Evolutionary conservation across 2,888 invertebrate genomes (phyloP).

Genomic region (Trichogramma evanescens): DNA sequence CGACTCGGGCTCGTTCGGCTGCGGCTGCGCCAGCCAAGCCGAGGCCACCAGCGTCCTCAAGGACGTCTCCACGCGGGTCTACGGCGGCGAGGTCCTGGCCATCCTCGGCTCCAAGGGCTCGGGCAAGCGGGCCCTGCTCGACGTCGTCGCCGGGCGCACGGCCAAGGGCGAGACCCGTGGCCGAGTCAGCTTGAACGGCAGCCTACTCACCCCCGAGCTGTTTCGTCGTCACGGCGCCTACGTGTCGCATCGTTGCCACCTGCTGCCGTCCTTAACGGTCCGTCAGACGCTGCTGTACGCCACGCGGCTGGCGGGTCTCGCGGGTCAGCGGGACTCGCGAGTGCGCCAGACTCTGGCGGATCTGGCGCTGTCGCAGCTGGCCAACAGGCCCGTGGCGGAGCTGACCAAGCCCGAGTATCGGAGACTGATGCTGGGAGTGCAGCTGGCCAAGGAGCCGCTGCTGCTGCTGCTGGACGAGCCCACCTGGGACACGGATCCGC

Average conservation of each 20-base stretch:
- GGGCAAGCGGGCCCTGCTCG: conserved; percentile 88
- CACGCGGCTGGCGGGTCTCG: conserved; percentile 50
- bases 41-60: conserved; percentile 67
- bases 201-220: conserved; percentile 70
- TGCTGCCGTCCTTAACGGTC: conserved; percentile 80
- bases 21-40: conserved; percentile 36
- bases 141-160: conserved; percentile 80
- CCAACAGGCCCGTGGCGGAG: conserved; percentile 74
- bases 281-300: conserved; percentile 78
- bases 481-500: conserved; percentile 87
- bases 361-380: conserved; percentile 85
- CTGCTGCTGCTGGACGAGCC: conserved; percentile 87
- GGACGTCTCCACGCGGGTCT: conserved; percentile 84
- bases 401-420: conserved; percentile 85
- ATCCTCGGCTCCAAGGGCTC: conserved; percentile 92
- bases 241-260: conserved; percentile 77
- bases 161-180: conserved; percentile 73
- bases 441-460: conserved; percentile 88
- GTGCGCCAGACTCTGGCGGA: conserved; percentile 91
- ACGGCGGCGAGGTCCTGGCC: conserved; percentile 89
- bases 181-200: conserved; percentile 82
- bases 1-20: conserved; percentile 28
- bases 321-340: conserved; percentile 55
- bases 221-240: conserved; percentile 84
- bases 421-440: conserved; percentile 83